phyloP scores from a whole-genome alignment of 1,140 invertebrate species.

The Polyergus mexicanus region DNA sequence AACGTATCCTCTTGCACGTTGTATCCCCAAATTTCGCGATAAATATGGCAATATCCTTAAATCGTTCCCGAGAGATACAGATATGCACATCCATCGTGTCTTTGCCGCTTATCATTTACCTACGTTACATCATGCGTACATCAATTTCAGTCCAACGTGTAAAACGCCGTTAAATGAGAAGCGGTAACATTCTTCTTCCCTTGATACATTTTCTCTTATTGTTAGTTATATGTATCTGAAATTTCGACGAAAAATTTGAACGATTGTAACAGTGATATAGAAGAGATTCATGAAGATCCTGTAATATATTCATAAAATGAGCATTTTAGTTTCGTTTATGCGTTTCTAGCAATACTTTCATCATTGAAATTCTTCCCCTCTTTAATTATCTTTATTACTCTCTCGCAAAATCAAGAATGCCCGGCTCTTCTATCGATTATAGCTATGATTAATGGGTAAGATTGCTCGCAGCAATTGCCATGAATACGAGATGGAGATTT shows the following conservation, averaged over 20 bases:
- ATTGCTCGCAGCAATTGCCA: background rate
- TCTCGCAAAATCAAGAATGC: background rate
- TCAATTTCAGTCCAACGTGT: slow-evolving; percentile 3
- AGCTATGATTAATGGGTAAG: background rate
- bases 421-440: background rate
- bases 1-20: background rate
- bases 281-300: background rate
- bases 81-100: background rate
- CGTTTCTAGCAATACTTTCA: slow-evolving; percentile 33
- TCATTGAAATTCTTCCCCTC: background rate
- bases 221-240: background rate
- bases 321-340: slow-evolving; percentile 32
- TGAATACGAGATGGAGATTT: background rate
- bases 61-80: background rate
- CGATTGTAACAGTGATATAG: background rate
- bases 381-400: background rate
- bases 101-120: background rate
- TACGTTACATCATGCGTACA: too few relatives aligned
- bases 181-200: background rate
- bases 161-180: slow-evolving; percentile 2
- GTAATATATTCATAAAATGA: slow-evolving; percentile 6
- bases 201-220: background rate
- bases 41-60: slow-evolving; percentile 25
- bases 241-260: slow-evolving; percentile 28
- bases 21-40: slow-evolving; percentile 22